A percentile compares a stretch with the other conserved stretches of the same genome.
Conservation (phyloP, 2,888 invertebrate genomes). For the Parelbella ahira region DNA sequence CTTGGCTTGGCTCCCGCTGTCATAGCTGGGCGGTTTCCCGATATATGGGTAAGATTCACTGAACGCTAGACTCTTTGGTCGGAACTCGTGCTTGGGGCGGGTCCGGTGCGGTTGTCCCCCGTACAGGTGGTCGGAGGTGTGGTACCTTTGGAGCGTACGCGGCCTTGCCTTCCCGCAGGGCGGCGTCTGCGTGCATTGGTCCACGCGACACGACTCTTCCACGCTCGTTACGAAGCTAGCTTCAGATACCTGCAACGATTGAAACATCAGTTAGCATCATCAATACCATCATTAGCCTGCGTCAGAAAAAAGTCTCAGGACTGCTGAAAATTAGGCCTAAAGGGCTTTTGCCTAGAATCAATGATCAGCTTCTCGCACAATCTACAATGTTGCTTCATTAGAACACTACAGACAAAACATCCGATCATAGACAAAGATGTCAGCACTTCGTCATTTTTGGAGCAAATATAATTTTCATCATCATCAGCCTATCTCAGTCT, state of each 20-base stretch:
- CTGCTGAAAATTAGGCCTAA: too few species aligned
- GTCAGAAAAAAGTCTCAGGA: too few species aligned
- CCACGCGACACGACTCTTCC: constrained; percentile 61
- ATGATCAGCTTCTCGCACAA: too few species aligned
- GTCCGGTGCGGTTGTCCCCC: constrained; percentile 49
- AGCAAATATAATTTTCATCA: too few species aligned
- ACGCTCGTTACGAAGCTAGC: constrained; percentile 73
- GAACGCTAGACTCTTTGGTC: constrained; percentile 61
- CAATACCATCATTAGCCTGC: too few species aligned
- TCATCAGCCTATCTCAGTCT: too few species aligned
- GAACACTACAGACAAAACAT: too few species aligned
- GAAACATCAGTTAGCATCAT: too few species aligned
- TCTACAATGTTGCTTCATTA: too few species aligned
- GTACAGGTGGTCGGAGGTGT: constrained; percentile 75
- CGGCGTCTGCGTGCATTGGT: constrained; percentile 74
- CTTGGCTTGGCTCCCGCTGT: constrained; percentile 54
- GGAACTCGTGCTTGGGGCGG: constrained; percentile 46
- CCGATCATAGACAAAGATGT: too few species aligned
- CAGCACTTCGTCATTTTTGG: too few species aligned
- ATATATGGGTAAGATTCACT: constrained; percentile 66
- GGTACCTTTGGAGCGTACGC: constrained; percentile 74
- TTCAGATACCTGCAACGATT: constrained; percentile 62
- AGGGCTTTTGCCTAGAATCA: too few species aligned
- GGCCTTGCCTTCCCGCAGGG: constrained; percentile 69
- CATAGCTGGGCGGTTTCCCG: constrained; percentile 64